Evolutionary conservation across 2,888 invertebrate genomes (phyloP), one percentile per base, ranked within the genome.

Genomic region (Callyntrura guangdongensis): DNA sequence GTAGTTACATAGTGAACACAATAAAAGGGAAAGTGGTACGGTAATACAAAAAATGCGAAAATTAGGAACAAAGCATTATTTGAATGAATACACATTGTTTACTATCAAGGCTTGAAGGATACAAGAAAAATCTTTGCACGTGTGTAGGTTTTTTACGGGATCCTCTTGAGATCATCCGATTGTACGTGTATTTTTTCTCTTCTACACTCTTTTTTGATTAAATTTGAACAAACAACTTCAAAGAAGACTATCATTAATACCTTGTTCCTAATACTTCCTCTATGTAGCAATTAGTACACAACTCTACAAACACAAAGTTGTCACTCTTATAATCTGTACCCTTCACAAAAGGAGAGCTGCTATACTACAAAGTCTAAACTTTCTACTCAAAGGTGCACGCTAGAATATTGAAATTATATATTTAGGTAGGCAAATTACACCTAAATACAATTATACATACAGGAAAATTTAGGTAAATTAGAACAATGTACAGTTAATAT

Each of bases 351-450:
- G 47, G 6, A 14, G 36, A 36, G 69, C 17, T 69, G n/a, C 69
- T 69, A n/a, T n/a, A 9, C 56, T n/a, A 56, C n/a, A 69, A 36
- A 36, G 14, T 27, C 5, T 36, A 67, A 56, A 56, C 56, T 56
- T 81, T 83, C 64, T 27, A 64, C 22, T 64, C 45, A 53, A 67
- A 12, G 83, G 49, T 67, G 67, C 67, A 83, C 67, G 61, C 20
- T 27, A 67, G 14, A 69, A n/a, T 36, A n/a, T 14, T 36, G 69
- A 36, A 69, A 27, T 25, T 27, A 67, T 20, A n/a, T 25, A 59
- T 25, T 79, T 36, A 27, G 12, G 4, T 27, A 72, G 45, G 9
- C 25, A 59, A n/a, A n/a, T 14, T 59, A 1, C 5, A 1, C 11
- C 25, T 64, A 14, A 25, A 25, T 22, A 61, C 4, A 59, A 17